These are phyloP conservation scores for Sebastes baramenuke DNA, from an alignment of 2,797 vertebrate genomes.

Conservation along the genomic window DNA sequence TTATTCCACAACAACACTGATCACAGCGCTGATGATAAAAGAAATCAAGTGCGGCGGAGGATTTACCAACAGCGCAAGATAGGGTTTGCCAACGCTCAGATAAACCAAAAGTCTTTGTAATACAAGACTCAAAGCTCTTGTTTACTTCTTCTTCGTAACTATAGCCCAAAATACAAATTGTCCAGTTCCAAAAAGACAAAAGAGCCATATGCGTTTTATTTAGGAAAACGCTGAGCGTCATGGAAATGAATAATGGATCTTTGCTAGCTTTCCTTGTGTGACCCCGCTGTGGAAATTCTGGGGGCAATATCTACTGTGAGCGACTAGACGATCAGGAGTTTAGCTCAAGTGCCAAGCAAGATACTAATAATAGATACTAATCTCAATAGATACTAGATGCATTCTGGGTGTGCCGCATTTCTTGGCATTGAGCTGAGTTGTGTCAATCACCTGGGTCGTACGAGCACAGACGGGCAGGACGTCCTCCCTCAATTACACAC, in stretches of 20 bases:
- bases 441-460: slow-evolving; percentile 35
- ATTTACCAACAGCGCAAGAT: slow-evolving; percentile 17
- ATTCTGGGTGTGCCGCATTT: slow-evolving; percentile 32
- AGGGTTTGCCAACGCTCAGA: slow-evolving; percentile 17
- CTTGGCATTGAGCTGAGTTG: slow-evolving; percentile 25
- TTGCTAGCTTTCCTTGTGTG: slow-evolving; percentile 8
- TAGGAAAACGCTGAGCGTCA: slow-evolving; percentile 5
- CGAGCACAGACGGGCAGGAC: slow-evolving; percentile 37
- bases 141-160: slow-evolving; percentile 34
- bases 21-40: slow-evolving; percentile 33
- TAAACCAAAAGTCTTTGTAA: slow-evolving; percentile 45
- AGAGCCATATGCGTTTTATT: slow-evolving; percentile 46
- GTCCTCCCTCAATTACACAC: neutral
- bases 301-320: neutral
- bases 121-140: slow-evolving; percentile 28
- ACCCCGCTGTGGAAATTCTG: neutral
- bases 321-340: neutral
- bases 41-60: slow-evolving; percentile 2
- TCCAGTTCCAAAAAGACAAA: slow-evolving; percentile 21
- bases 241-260: slow-evolving; percentile 8
- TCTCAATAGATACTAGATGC: slow-evolving; percentile 38
- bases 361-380: slow-evolving; percentile 52
- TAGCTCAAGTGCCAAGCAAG: neutral
- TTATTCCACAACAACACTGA: slow-evolving; percentile 41
- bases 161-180: slow-evolving; percentile 32